Conservation (phyloP, 2,888 invertebrate species). For the Drosophila atripex region DNA sequence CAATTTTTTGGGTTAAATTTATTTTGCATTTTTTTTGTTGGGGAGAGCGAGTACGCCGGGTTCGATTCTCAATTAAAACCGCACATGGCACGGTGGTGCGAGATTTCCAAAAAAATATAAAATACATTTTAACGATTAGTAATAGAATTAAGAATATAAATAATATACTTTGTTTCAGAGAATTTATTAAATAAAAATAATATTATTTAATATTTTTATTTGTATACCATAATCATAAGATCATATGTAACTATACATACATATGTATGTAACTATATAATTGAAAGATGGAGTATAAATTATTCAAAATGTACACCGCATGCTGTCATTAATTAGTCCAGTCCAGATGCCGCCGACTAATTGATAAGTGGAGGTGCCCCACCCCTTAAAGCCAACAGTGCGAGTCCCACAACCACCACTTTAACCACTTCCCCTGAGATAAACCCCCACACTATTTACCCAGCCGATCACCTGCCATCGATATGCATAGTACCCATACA, state of each 20-base stretch:
- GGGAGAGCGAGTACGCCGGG: not conserved
- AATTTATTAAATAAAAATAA: not conserved
- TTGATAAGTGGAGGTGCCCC: constrained; percentile 19
- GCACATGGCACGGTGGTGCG: constrained; percentile 9
- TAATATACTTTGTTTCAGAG: too few relatives aligned
- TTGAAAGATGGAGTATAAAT: constrained; percentile 12
- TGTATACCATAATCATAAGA: too few relatives aligned
- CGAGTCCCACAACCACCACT: constrained; percentile 2
- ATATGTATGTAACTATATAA: too few relatives aligned
- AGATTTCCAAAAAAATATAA: not conserved
- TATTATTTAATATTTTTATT: too few relatives aligned
- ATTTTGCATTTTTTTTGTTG: constrained; percentile 19
- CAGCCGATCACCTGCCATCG: constrained; percentile 44
- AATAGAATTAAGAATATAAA: not conserved
- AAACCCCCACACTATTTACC: constrained; percentile 33
- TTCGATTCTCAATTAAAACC: constrained; percentile 7
- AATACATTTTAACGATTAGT: not conserved
- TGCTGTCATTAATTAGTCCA: constrained; percentile 50
- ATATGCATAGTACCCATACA: constrained; percentile 39
- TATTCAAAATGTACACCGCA: constrained; percentile 22
- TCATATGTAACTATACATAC: too few relatives aligned
- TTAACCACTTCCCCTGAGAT: constrained; percentile 28
- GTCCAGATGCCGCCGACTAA: constrained; percentile 39
- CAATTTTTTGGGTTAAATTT: not conserved
- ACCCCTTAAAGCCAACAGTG: not conserved